phyloP scores from a whole-genome alignment of 2,888 invertebrate species.

The Trachelus stipa region DNA sequence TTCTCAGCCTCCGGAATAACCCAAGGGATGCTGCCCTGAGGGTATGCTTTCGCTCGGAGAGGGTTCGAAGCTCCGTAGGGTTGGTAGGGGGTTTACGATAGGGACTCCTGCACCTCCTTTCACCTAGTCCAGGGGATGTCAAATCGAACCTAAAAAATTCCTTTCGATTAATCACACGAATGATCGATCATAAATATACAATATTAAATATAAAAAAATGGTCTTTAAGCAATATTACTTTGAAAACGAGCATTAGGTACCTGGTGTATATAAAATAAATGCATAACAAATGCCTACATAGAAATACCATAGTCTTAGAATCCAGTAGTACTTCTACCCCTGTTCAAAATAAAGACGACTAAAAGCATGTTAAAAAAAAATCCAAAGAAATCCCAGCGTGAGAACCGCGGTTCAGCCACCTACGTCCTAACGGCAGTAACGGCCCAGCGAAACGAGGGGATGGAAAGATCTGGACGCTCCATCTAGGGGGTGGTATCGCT shows the following conservation, averaged over 20 bases:
- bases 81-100: conserved; percentile 15
- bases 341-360: not conserved
- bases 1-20: not conserved
- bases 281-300: not conserved
- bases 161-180: not conserved
- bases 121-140: conserved; percentile 22
- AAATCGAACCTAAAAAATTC: conserved; percentile 6
- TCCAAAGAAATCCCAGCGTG: not conserved
- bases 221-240: not conserved
- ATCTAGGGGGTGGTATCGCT: conserved; percentile 12
- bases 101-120: conserved; percentile 12
- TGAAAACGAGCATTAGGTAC: not conserved
- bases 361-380: not conserved
- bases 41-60: not conserved
- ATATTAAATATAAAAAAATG: too few relatives aligned
- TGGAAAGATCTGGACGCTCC: conserved; percentile 8
- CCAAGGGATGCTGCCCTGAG: not conserved
- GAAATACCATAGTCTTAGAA: not conserved
- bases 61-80: conserved; percentile 3
- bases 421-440: conserved; percentile 12
- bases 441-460: conserved; percentile 8
- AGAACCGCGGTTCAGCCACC: conserved; percentile 13
- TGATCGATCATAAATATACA: too few relatives aligned
- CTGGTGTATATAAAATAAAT: not conserved
- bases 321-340: not conserved